These are phyloP conservation scores for Dicerorhinus sumatrensis DNA, from an alignment of 2,113 vertebrate species.

Conservation along the genomic window DNA sequence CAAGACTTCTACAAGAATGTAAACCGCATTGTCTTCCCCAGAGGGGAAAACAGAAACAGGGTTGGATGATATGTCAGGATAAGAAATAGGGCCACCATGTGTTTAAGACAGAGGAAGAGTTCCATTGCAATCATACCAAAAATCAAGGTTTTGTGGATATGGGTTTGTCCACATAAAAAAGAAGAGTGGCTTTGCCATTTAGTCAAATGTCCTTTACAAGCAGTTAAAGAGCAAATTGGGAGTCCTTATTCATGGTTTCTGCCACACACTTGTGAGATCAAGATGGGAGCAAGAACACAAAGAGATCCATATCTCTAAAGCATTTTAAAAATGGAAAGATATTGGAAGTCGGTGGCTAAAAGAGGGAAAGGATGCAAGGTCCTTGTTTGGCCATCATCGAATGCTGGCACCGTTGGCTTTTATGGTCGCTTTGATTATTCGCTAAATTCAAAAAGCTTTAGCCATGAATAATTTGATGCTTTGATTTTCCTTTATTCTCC, in stretches of 20 bases:
- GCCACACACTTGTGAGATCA: conserved; percentile 72
- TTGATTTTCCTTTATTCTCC: conserved; percentile 66
- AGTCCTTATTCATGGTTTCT: conserved; percentile 67
- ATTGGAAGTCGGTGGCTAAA: conserved; percentile 5
- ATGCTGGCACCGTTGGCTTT: conserved; percentile 53
- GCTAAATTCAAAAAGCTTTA: conserved; percentile 69
- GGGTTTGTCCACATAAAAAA: conserved; percentile 66
- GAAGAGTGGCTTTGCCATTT: conserved; percentile 59
- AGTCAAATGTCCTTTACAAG: conserved; percentile 9
- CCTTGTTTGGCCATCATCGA: conserved; percentile 45
- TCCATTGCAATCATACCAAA: conserved; percentile 55
- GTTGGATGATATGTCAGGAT: conserved; percentile 72
- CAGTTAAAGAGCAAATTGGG: conserved; percentile 48
- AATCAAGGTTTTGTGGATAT: conserved; percentile 70
- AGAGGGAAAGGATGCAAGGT: background rate
- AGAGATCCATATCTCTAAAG: conserved; percentile 64
- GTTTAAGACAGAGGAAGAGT: conserved; percentile 57
- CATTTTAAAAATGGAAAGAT: conserved; percentile 24
- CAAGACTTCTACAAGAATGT: conserved; percentile 77
- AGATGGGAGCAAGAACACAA: conserved; percentile 46
- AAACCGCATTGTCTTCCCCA: conserved; percentile 79
- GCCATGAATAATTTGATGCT: conserved; percentile 73
- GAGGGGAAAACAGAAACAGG: conserved; percentile 76
- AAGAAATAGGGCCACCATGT: conserved; percentile 64
- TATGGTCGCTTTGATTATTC: conserved; percentile 68